These are phyloP conservation scores for Dromaius novaehollandiae DNA, from an alignment of 2,113 vertebrate species.

Conservation along the genomic window DNA sequence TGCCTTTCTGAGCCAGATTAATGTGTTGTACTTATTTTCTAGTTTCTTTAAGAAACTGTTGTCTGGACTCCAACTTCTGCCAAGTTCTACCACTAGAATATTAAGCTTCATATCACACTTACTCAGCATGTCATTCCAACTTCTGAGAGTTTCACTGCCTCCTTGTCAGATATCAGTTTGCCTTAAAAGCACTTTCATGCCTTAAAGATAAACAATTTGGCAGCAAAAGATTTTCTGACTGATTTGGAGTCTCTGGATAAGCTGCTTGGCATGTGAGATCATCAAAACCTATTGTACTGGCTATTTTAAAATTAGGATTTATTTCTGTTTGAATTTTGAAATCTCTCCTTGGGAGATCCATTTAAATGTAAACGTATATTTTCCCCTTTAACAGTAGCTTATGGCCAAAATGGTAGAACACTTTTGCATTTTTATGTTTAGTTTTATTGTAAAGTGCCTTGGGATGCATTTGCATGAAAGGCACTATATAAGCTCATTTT, in stretches of 20 bases:
- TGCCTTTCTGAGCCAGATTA: neutral
- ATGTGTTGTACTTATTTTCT: neutral
- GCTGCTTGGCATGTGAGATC: neutral
- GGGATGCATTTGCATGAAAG: constrained; percentile 68
- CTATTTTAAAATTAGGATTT: constrained; percentile 53
- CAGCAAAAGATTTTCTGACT: constrained; percentile 38
- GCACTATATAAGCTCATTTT: constrained; percentile 62
- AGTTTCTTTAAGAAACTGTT: neutral
- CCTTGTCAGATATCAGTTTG: constrained; percentile 34
- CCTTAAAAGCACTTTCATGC: constrained; percentile 55
- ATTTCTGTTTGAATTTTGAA: constrained; percentile 56
- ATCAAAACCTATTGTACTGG: neutral
- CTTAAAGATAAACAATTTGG: constrained; percentile 55
- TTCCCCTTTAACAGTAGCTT: constrained; percentile 48
- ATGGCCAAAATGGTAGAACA: constrained; percentile 29
- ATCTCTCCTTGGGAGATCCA: constrained; percentile 23
- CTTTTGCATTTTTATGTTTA: constrained; percentile 70
- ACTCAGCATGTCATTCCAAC: constrained; percentile 29
- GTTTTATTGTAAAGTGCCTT: constrained; percentile 69
- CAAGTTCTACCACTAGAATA: constrained; percentile 27
- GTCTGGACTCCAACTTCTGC: constrained; percentile 1
- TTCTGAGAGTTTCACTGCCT: neutral
- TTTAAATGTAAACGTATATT: constrained; percentile 43
- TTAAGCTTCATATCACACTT: neutral
- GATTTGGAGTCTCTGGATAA: constrained; percentile 13